A percentile compares a stretch with the other conserved stretches of the same genome.
Evolutionary conservation across 2,113 vertebrate genomes (phyloP).

Genomic region (Calidris pygmaea): DNA sequence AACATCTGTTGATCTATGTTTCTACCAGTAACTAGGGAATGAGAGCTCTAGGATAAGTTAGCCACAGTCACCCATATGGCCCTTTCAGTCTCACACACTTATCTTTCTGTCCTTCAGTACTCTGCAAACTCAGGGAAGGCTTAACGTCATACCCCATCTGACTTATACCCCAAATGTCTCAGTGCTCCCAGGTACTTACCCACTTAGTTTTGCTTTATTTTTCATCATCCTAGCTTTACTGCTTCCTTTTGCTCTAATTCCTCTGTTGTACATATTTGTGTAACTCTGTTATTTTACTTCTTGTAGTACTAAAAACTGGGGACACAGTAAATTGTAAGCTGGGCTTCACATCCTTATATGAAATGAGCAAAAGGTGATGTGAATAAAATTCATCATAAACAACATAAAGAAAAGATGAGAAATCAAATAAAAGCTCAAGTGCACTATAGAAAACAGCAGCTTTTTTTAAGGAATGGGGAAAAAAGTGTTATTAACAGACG

Average conservation of each 20-base stretch:
- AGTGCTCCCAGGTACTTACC: neutral
- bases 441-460: neutral
- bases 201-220: neutral
- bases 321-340: neutral
- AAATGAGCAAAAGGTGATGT: neutral
- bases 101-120: neutral
- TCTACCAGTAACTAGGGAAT: neutral
- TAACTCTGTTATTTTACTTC: neutral
- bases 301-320: neutral
- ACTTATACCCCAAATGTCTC: neutral
- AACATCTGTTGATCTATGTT: neutral
- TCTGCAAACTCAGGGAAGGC: neutral
- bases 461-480: neutral
- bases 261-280: neutral
- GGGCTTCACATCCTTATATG: neutral
- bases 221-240: neutral
- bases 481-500: neutral
- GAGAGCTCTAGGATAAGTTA: neutral
- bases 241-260: neutral
- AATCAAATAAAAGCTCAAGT: neutral
- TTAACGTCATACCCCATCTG: neutral
- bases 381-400: neutral
- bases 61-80: accelerated
- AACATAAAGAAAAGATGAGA: neutral
- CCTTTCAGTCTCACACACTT: neutral